Base-by-base conservation (phyloP, 2,888 invertebrate genomes). In the Dicyrtoma fusca region DNA sequence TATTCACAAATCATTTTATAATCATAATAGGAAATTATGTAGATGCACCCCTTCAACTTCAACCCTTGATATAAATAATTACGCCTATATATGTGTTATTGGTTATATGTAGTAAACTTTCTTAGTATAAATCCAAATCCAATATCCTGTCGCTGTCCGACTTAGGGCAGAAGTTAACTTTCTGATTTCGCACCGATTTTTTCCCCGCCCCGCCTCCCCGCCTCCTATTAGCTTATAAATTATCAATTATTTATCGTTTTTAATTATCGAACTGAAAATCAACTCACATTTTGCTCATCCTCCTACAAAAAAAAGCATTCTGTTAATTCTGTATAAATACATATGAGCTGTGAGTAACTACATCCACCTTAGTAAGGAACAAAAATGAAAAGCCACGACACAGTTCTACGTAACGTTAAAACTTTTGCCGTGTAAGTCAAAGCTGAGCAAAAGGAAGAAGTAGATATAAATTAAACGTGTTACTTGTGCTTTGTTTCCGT, bases 241-340 rank as follows among this genome's bases (percentile, higher is more conserved):
- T 79, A 79, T 79, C 79, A 79, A 79, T 77, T 79, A 79, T 79
- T 79, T 79, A 79, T 79, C 74, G 79, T 76, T 79, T 79, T 79
- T 77, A 79, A 77, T 79, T 79, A 79, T 79, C 79, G 70, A 76
- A 64, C 68, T 69, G 57, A 55, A 68, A 55, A 68, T 68, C 68
- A 57, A 42, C 68, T 68, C 68, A 45, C 44, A 57, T 68, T 68
- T 51, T 51, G 49, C 63, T 63, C 63, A 63, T 63, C 63, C 63
- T 63, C 63, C 44, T 62, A n/a, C n/a, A n/a, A n/a, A n/a, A n/a
- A 26, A 14, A 26, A 10, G 25, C n/a, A 5, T 26, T n/a, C 34
- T 61, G 14, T 62, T 23, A 10, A 13, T 21, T 45, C 44, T 63
- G 11, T 19, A 62, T 44, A 47, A 11, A 19, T 17, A 47, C 14